Evolutionary conservation across 2,797 vertebrate genomes (phyloP), one percentile per base, ranked within the genome.

Genomic region (Premnoplex brunnescens): DNA sequence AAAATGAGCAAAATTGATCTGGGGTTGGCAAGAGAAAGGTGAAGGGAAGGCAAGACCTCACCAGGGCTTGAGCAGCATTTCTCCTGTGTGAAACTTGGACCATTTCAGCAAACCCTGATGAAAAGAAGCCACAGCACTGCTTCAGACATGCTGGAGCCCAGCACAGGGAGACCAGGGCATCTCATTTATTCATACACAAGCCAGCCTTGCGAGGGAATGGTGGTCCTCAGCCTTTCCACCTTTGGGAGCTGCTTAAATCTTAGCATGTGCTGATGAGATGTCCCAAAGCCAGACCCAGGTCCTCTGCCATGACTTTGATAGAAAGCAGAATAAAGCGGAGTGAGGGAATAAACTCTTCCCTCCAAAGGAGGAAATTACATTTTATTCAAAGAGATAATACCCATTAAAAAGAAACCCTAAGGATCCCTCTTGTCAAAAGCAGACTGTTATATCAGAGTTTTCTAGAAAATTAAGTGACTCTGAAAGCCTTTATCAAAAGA

Each of bases 141-240:
- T 89, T 48, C 72, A 86, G 71, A 72, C 43, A 4, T 0, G 7
- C 5, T 62, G 54, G n/a, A 14, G 1, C 43, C 32, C 74, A 32
- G 17, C 20, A 2, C 2, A 2, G 3, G 36, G 54, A 62, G 54
- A 24, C 0, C 0, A 48, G 22, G 41, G 37, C n/a, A 43, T 16
- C 27, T 55, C 15, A 19, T 76, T 58, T 56, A 32, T 71, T 58
- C 66, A 7, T 68, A 44, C 23, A 18, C 5, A 2, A 2, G 26
- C 39, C 62, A 55, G n/a, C 4, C 9, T 0, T 24, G n/a, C 9
- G 12, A 72, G 18, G 28, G 36, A 43, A 20, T 34, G 18, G 21
- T 2, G 2, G 36, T 37, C 66, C 36, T 75, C 73, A 78, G 43
- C 54, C 48, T 86, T 78, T 39, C 44, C 54, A 56, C 30, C 52